phyloP scores from a whole-genome alignment of 2,888 invertebrate genomes.

The Heliconius aoede region DNA sequence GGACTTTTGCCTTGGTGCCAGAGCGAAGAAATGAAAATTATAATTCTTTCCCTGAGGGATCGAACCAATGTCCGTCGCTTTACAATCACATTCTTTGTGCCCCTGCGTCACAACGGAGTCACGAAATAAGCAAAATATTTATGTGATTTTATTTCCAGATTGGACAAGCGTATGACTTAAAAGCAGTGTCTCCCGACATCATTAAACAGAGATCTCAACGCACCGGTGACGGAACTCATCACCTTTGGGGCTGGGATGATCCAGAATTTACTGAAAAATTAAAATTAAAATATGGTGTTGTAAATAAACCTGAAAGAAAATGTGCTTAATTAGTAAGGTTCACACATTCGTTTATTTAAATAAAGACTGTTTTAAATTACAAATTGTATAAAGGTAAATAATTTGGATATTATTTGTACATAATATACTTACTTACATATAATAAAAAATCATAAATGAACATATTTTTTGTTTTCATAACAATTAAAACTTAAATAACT shows the following conservation, averaged over 20 bases:
- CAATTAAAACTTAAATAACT: slow-evolving; percentile 47
- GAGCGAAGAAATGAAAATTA: too few species aligned
- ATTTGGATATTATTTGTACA: slow-evolving; percentile 13
- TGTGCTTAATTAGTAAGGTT: slow-evolving; percentile 48
- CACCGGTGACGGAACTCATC: slow-evolving; percentile 87
- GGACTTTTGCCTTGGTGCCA: too few species aligned
- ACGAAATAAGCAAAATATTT: slow-evolving; percentile 1
- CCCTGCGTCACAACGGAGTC: too few species aligned
- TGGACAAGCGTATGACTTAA: slow-evolving; percentile 91
- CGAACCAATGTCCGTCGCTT: too few species aligned
- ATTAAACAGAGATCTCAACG: slow-evolving; percentile 85
- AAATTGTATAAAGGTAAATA: not conserved
- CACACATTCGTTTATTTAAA: slow-evolving; percentile 10
- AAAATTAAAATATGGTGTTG: slow-evolving; percentile 66
- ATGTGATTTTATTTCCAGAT: slow-evolving; percentile 66
- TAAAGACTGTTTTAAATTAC: slow-evolving; percentile 13
- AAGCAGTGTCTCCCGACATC: slow-evolving; percentile 86
- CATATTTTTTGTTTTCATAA: not conserved
- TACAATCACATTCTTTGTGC: too few species aligned
- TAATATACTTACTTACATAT: not conserved
- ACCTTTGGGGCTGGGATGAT: slow-evolving; percentile 89
- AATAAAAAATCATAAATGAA: not conserved
- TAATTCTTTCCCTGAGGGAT: too few species aligned
- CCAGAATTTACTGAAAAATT: slow-evolving; percentile 82
- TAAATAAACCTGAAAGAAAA: slow-evolving; percentile 60